These are phyloP conservation scores for Lamellibrachia luymesi DNA, from an alignment of 1,140 invertebrate genomes.

Conservation along the genomic window DNA sequence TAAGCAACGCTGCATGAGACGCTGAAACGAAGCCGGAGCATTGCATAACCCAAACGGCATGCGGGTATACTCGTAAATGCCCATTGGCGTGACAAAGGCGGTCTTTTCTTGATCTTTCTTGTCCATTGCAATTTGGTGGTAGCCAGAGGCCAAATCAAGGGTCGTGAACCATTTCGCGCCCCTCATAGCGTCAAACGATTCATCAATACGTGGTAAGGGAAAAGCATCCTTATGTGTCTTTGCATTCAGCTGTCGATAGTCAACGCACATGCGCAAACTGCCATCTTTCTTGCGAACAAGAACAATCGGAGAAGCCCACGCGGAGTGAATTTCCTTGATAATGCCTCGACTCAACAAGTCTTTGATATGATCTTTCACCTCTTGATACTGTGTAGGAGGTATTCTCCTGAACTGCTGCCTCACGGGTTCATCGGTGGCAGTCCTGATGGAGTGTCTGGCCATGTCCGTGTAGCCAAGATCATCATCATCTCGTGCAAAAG, in stretches of 20 bases:
- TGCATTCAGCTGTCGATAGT: conserved; percentile 19
- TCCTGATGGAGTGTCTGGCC: background rate
- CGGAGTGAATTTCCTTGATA: conserved; percentile 19
- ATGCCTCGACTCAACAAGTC: conserved; percentile 20
- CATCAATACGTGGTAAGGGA: background rate
- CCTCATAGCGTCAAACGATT: background rate
- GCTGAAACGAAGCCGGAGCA: conserved; percentile 37
- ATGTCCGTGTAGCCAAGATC: background rate
- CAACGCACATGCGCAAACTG: conserved; percentile 32
- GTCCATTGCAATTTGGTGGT: background rate
- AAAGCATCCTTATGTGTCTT: background rate
- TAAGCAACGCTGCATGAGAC: conserved; percentile 34
- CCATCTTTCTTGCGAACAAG: conserved; percentile 28
- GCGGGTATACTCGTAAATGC: background rate
- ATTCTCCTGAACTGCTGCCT: background rate
- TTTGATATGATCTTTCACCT: conserved; percentile 32
- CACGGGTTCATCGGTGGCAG: background rate
- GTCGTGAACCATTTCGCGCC: background rate
- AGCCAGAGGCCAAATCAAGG: background rate
- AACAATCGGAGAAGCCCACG: conserved; percentile 29
- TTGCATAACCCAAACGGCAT: conserved; percentile 28
- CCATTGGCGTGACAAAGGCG: background rate
- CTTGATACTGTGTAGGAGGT: conserved; percentile 25
- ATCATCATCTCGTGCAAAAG: background rate
- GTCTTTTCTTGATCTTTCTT: background rate